Conservation (phyloP, 2,113 vertebrate genomes). For the Albula goreensis region DNA sequence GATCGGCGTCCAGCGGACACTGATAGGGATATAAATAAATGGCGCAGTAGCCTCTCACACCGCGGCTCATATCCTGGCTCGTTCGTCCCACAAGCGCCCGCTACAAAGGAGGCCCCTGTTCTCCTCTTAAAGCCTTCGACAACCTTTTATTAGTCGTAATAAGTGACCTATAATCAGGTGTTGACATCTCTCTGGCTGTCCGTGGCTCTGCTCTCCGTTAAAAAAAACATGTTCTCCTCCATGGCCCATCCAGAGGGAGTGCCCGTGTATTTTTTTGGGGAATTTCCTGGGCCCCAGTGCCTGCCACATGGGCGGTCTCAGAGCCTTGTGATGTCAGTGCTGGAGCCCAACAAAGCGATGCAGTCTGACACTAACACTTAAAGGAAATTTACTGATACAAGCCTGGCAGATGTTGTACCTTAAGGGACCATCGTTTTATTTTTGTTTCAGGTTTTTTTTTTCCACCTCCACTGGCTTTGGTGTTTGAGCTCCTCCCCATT, state of each 20-base stretch:
- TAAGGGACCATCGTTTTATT: neutral
- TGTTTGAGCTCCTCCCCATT: neutral
- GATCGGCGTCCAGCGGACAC: constrained; percentile 43
- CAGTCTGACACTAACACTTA: neutral
- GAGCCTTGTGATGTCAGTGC: neutral
- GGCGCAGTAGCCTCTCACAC: constrained; percentile 42
- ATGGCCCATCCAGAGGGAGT: neutral
- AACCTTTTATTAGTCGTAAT: constrained; percentile 68
- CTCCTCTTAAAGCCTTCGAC: constrained; percentile 56
- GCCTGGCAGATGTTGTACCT: neutral
- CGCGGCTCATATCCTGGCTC: neutral
- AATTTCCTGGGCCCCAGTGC: neutral
- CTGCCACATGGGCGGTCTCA: neutral
- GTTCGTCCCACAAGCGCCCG: constrained; percentile 33
- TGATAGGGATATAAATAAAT: constrained; percentile 46
- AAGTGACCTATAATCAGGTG: constrained; percentile 71
- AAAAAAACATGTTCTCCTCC: neutral
- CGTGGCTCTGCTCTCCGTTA: constrained; percentile 13
- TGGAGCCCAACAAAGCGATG: neutral
- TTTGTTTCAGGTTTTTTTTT: neutral
- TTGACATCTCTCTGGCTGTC: constrained; percentile 53
- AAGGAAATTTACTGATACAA: neutral
- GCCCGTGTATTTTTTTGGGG: neutral
- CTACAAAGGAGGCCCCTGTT: constrained; percentile 48
- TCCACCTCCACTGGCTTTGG: neutral